Conservation (phyloP, 1,140 invertebrate genomes). For the Pteromalus puparum region DNA sequence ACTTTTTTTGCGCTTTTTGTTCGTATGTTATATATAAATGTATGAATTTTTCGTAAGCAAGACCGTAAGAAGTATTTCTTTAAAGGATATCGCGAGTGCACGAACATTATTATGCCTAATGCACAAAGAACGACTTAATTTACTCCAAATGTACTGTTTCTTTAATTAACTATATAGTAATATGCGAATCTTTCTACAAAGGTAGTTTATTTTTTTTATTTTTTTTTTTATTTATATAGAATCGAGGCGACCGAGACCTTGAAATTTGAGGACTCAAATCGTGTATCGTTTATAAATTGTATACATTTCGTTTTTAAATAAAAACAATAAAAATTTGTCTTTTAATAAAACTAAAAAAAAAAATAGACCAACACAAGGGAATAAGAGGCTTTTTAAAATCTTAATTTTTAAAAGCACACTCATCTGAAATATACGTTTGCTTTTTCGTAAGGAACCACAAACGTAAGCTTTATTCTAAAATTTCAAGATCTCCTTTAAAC, state of each 20-base stretch:
- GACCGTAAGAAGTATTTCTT: conserved; percentile 41
- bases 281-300: conserved; percentile 5
- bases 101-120: conserved; percentile 45
- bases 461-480: conserved; percentile 12
- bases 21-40: conserved; percentile 43
- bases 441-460: conserved; percentile 21
- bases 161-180: conserved; percentile 45
- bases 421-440: conserved; percentile 14
- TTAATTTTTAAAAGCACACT: conserved; percentile 36
- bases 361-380: conserved; percentile 16
- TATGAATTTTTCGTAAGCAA: conserved; percentile 49
- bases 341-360: conserved; percentile 48
- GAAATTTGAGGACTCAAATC: conserved; percentile 46
- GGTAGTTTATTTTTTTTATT: conserved; percentile 33
- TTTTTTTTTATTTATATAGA: conserved; percentile 42
- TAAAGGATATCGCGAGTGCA: conserved; percentile 32
- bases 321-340: conserved; percentile 52
- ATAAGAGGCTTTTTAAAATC: conserved; percentile 40
- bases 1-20: conserved; percentile 31
- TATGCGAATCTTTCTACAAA: conserved; percentile 45
- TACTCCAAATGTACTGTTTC: conserved; percentile 25
- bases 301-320: conserved; percentile 33
- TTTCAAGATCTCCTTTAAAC: conserved; percentile 53
- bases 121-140: conserved; percentile 26
- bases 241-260: conserved; percentile 42